Conservation (phyloP, 2,888 invertebrate genomes). For the Dinocampus coccinellae region DNA sequence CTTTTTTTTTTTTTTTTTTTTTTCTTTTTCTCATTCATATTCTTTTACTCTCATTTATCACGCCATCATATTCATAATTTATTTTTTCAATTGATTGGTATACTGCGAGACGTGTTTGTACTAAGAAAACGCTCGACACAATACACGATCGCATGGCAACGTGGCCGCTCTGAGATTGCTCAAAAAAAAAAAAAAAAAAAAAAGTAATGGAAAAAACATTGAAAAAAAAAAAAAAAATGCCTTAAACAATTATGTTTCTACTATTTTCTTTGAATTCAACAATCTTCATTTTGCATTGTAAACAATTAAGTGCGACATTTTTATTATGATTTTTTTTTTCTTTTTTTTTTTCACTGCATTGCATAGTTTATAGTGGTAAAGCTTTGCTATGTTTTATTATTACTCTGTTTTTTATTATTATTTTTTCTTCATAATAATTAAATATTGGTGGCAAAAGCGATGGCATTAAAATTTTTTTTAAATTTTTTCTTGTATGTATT, state of each 20-base stretch:
- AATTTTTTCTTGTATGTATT: neutral
- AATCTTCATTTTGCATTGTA: neutral
- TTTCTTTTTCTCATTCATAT: too few species aligned
- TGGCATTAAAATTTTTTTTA: too few species aligned
- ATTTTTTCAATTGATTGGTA: neutral
- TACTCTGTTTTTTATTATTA: neutral
- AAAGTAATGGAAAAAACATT: too few species aligned
- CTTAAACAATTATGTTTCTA: slow-evolving; percentile 32
- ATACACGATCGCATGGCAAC: slow-evolving; percentile 26
- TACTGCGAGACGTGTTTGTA: neutral
- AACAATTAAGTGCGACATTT: slow-evolving; percentile 29
- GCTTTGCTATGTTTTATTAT: slow-evolving; percentile 13
- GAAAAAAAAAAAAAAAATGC: too few species aligned
- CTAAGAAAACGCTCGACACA: slow-evolving; percentile 23
- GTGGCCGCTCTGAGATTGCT: slow-evolving; percentile 18
- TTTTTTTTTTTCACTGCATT: too few species aligned
- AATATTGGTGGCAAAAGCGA: slow-evolving; percentile 2
- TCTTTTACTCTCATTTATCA: neutral
- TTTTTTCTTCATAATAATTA: neutral
- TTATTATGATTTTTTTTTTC: neutral
- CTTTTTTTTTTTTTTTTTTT: neutral
- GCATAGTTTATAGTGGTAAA: slow-evolving; percentile 27
- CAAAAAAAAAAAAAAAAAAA: too few species aligned
- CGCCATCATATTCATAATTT: neutral
- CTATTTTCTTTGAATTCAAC: slow-evolving; percentile 20